Base-by-base conservation (phyloP, 2,113 vertebrate species). In the Synodontis membranacea region DNA sequence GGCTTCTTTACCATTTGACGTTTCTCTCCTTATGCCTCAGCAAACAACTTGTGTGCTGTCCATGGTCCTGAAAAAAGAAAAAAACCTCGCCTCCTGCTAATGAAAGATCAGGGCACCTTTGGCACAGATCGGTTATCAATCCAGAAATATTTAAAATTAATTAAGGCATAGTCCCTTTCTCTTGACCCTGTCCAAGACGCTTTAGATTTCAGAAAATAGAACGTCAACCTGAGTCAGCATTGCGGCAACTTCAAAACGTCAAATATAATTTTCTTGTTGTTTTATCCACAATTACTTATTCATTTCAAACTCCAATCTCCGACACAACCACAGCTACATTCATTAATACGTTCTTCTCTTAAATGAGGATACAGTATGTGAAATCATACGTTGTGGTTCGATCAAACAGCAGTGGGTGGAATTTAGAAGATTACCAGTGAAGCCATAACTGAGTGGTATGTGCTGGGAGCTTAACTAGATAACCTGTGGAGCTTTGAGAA, bases 41-140 rank as follows among this genome's bases (percentile, higher is more conserved):
- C 84, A 88, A 85, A 88, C 85, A 87, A 76, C 66, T 86, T 88
- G 52, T 85, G 64, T 87, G 90, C 90, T 91, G 88, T 91, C 90
- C 90, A 88, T 89, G 88, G 90, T 91, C 74, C 90, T 91, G 90
- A 91, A 89, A 48, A 79, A 91, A n/a, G n/a, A 89, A 46, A 80
- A 89, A 89, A 83, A 83, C 62, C 79, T 86, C 48, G 39, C 46
- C 84, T 66, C 83, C 66, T 75, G 81, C 76, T 72, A 81, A 80
- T 82, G 46, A 58, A 84, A 79, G 44, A 66, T 86, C 82, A 62
- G 19, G 44, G 46, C 79, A 72, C 34, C 44, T 72, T 31, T 46
- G 44, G 46, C 28, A 70, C 28, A 37, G 68, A 68, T 23, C 70
- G 5, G 11, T 44, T 34, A 74, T 56, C n/a, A 81, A 56, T 70